Evolutionary conservation across 1,140 invertebrate species (phyloP), one percentile per base, ranked within the genome.

Genomic region (Onthophagus taurus): DNA sequence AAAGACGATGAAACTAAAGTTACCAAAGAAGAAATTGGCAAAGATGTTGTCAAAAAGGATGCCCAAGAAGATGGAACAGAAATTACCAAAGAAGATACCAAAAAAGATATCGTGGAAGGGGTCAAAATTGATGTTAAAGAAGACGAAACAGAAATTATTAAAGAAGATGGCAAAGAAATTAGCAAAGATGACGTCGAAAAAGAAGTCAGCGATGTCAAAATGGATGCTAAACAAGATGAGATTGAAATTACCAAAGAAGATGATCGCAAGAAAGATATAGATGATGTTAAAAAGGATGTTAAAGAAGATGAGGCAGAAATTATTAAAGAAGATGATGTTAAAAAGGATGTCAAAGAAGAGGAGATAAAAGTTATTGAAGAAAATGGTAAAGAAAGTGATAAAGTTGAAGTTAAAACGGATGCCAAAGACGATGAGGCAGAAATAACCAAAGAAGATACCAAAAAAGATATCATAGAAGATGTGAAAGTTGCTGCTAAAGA

Each of bases 401-500:
- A n/a, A n/a, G n/a, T n/a, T 23, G 24, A 12, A 2, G 17, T 21
- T 21, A 37, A 16, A 37, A 23, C 13, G 18, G 18, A 21, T n/a
- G n/a, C n/a, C n/a, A n/a, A n/a, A n/a, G n/a, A n/a, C n/a, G n/a
- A n/a, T n/a, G n/a, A n/a, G n/a, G n/a, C n/a, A n/a, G n/a, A n/a
- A n/a, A n/a, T n/a, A n/a, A n/a, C n/a, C n/a, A n/a, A 64, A n/a
- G n/a, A n/a, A n/a, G n/a, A n/a, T n/a, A n/a, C n/a, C n/a, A n/a
- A n/a, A n/a, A n/a, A n/a, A n/a, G 66, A 37, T 66, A 64, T 31
- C 2, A 2, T 21, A 23, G 19, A 16, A 2, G 17, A 39, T 23
- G 2, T 30, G 4, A n/a, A n/a, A n/a, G n/a, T n/a, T n/a, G n/a
- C n/a, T n/a, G 8, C 30, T 37, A 30, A 26, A 26, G 6, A 26